Evolutionary conservation across 2,888 invertebrate species (phyloP).

Genomic region (Orchestes rusci): DNA sequence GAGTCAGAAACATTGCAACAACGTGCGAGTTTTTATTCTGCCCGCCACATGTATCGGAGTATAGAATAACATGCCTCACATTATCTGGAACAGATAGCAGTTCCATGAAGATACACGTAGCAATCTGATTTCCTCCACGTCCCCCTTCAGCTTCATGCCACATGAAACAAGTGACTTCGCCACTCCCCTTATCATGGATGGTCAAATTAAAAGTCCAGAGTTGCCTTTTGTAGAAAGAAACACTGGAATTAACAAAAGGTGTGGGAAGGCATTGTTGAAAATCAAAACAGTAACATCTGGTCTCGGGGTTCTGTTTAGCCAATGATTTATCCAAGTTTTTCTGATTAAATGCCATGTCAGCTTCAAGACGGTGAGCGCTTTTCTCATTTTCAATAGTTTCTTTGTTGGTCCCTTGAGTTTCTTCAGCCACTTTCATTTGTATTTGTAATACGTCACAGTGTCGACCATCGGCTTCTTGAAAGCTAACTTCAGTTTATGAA

Average conservation of each 20-base stretch:
- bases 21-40: constrained; percentile 16
- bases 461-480: too few species aligned
- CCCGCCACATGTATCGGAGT: constrained; percentile 17
- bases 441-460: too few species aligned
- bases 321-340: constrained; percentile 4
- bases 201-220: too few species aligned
- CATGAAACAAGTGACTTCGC: constrained; percentile 10
- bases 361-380: too few species aligned
- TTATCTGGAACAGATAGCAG: constrained; percentile 2
- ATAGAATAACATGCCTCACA: constrained; percentile 13
- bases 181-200: constrained; percentile 8
- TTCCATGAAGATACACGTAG: constrained; percentile 10
- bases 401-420: too few species aligned
- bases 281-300: constrained; percentile 1
- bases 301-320: background rate
- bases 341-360: too few species aligned
- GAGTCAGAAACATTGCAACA: constrained; percentile 15
- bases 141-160: constrained; percentile 15
- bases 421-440: too few species aligned
- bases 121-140: constrained; percentile 16
- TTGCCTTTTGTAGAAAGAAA: constrained; percentile 17
- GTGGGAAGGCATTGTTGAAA: too few species aligned
- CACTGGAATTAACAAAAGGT: constrained; percentile 1
- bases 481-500: too few species aligned
- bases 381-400: too few species aligned